These are phyloP conservation scores for Danionella cerebrum DNA, from an alignment of 2,113 vertebrate genomes.

Conservation along the genomic window DNA sequence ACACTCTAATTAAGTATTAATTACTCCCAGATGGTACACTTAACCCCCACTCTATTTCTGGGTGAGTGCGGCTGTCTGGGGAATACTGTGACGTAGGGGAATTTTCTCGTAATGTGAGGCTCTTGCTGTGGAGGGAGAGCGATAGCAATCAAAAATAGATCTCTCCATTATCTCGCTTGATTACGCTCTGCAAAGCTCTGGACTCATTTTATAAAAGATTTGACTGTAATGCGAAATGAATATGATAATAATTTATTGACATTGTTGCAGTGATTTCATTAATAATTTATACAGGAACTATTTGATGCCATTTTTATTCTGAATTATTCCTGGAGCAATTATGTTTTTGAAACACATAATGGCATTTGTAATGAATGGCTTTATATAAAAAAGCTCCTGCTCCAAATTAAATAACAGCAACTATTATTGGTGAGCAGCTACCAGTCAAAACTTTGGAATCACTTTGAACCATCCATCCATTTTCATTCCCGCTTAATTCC, in stretches of 20 bases:
- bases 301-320: neutral
- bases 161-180: constrained; percentile 12
- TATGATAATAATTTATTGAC: neutral
- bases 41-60: constrained; percentile 50
- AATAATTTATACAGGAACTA: neutral
- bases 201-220: no score
- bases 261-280: neutral
- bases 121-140: constrained; percentile 20
- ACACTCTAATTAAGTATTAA: constrained; percentile 66
- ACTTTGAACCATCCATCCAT: no score
- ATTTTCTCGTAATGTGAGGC: constrained; percentile 2
- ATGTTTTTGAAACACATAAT: no score
- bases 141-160: constrained; percentile 23
- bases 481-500: no score
- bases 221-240: neutral
- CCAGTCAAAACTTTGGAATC: no score
- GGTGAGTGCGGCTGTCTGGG: constrained; percentile 20
- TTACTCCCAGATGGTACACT: constrained; percentile 61
- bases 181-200: constrained; percentile 7
- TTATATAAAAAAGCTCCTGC: no score
- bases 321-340: no score
- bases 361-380: no score
- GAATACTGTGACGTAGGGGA: constrained; percentile 28
- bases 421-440: no score
- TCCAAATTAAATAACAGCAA: no score